phyloP scores from a whole-genome alignment of 2,797 vertebrate species.

The Takifugu rubripes region DNA sequence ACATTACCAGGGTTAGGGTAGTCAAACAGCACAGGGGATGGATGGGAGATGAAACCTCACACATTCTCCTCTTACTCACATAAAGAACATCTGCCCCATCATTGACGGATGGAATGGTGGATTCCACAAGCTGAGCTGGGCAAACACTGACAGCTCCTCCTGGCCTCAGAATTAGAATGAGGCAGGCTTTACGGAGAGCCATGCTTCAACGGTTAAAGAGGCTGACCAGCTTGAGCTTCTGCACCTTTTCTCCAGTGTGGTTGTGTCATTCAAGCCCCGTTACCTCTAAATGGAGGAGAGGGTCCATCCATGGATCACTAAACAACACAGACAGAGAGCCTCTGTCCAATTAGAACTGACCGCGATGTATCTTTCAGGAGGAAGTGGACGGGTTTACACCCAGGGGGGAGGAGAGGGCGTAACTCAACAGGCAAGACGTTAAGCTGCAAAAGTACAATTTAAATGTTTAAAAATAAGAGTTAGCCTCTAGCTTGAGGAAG shows the following conservation, averaged over 20 bases:
- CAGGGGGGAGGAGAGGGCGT: too few relatives aligned
- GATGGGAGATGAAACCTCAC: constrained; percentile 60
- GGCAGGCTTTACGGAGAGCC: constrained; percentile 40
- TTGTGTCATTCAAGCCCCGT: constrained; percentile 47
- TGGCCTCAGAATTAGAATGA: constrained; percentile 46
- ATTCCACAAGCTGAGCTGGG: constrained; percentile 41
- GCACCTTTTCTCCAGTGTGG: constrained; percentile 55
- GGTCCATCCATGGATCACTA: constrained; percentile 65
- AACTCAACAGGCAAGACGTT: too few relatives aligned
- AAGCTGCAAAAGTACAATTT: too few relatives aligned
- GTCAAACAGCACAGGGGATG: constrained; percentile 64
- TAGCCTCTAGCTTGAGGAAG: too few relatives aligned
- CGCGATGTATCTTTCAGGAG: constrained; percentile 23
- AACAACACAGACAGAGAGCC: constrained; percentile 57
- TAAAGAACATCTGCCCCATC: constrained; percentile 52
- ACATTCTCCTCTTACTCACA: constrained; percentile 58
- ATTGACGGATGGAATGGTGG: constrained; percentile 39
- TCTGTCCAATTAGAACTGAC: constrained; percentile 59
- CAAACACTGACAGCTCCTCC: constrained; percentile 59
- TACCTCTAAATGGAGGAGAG: constrained; percentile 59
- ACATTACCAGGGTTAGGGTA: constrained; percentile 52
- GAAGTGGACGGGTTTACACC: too few relatives aligned
- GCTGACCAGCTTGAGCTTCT: constrained; percentile 61
- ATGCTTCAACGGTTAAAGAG: constrained; percentile 69
- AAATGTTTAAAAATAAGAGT: too few relatives aligned